These are phyloP conservation scores for Psittacula derbiana DNA, from an alignment of 2,797 vertebrate species.

Conservation along the genomic window DNA sequence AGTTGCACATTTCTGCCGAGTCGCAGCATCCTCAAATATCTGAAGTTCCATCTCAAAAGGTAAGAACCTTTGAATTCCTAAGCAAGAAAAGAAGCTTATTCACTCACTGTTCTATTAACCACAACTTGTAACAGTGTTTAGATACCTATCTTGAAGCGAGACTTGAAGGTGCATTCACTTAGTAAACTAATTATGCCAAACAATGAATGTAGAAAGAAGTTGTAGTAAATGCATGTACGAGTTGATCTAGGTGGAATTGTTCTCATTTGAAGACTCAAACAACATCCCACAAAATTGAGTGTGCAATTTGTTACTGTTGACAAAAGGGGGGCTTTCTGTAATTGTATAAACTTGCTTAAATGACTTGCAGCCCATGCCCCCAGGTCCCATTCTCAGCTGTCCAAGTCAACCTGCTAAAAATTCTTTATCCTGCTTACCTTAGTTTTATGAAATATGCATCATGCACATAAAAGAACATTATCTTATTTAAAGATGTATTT, in stretches of 20 bases:
- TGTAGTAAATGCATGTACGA: not conserved
- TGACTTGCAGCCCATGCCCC: not conserved
- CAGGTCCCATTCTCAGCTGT: not conserved
- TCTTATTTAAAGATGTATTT: not conserved
- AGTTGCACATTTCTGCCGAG: constrained; percentile 90
- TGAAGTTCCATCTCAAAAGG: constrained; percentile 97
- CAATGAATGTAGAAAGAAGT: not conserved
- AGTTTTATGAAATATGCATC: not conserved
- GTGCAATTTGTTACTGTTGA: not conserved
- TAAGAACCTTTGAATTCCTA: constrained; percentile 45
- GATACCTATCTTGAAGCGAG: not conserved
- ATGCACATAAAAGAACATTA: not conserved
- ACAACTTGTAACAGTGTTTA: not conserved
- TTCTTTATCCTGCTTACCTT: not conserved
- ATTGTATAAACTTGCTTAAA: not conserved
- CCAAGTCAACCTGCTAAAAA: not conserved
- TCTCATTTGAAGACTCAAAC: not conserved
- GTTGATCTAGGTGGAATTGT: not conserved
- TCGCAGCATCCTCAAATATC: constrained; percentile 88
- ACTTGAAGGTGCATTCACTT: not conserved
- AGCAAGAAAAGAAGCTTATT: not conserved
- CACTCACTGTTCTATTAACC: not conserved
- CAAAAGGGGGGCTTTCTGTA: not conserved
- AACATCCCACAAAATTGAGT: not conserved
- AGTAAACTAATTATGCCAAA: not conserved